phyloP scores from a whole-genome alignment of 2,888 invertebrate species.

The Graphium colonna region DNA sequence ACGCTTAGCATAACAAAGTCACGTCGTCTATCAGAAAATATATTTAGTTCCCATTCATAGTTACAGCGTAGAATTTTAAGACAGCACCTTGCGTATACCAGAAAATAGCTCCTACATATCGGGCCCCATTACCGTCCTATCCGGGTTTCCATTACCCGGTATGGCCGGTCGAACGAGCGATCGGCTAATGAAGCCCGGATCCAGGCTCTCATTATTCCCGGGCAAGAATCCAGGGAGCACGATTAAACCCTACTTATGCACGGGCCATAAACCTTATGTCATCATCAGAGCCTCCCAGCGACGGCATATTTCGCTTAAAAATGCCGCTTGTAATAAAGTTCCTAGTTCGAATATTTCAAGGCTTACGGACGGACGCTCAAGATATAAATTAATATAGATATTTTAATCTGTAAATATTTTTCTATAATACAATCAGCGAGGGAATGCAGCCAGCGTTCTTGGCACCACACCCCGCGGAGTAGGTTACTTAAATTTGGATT shows the following conservation, averaged over 20 bases:
- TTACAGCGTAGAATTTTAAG: no score
- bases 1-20: no score
- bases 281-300: constrained; percentile 22
- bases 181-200: constrained; percentile 57
- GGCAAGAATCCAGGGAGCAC: constrained; percentile 28
- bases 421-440: no score
- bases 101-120: constrained; percentile 51
- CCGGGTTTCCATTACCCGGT: constrained; percentile 32
- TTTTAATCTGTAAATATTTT: no score
- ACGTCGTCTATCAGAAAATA: constrained; percentile 17
- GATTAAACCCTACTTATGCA: constrained; percentile 27
- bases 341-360: no score
- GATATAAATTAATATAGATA: not conserved
- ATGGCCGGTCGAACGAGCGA: constrained; percentile 40
- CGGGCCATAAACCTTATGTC: constrained; percentile 24
- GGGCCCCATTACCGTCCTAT: constrained; percentile 54
- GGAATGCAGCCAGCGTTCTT: no score
- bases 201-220: constrained; percentile 45
- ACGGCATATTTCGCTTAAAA: constrained; percentile 5
- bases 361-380: no score
- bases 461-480: no score
- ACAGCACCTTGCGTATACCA: constrained; percentile 34
- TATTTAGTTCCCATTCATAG: no score
- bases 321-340: not conserved
- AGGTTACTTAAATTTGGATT: no score